A percentile compares a stretch with the other conserved stretches of the same genome.
Evolutionary conservation across 2,888 invertebrate species (phyloP).

Genomic region (Craniophora ligustri): DNA sequence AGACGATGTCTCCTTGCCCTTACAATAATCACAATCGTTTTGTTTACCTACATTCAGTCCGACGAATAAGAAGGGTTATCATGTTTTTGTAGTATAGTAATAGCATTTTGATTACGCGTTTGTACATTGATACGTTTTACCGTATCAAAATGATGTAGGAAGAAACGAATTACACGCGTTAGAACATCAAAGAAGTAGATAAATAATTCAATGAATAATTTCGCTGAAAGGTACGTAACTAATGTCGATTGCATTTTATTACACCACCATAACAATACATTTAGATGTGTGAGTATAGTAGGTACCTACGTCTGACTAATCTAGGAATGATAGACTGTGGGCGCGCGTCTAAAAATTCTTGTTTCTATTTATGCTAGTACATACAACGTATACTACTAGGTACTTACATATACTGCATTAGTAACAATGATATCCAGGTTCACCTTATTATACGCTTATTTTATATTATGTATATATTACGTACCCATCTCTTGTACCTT

Average conservation of each 20-base stretch:
- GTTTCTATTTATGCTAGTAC: constrained; percentile 22
- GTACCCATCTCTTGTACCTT: too few relatives aligned
- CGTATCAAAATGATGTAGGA: constrained; percentile 8
- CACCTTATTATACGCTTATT: constrained; percentile 36
- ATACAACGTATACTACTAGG: constrained; percentile 13
- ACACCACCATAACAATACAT: constrained; percentile 50
- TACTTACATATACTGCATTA: constrained; percentile 37
- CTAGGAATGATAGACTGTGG: constrained; percentile 60
- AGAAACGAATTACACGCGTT: constrained; percentile 22
- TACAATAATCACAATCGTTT: constrained; percentile 77
- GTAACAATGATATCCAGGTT: constrained; percentile 37
- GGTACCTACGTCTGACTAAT: constrained; percentile 61
- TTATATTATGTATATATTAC: background rate
- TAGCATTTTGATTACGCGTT: constrained; percentile 33
- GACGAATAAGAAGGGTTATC: constrained; percentile 30
- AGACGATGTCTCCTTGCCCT: constrained; percentile 80
- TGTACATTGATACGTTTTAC: constrained; percentile 18
- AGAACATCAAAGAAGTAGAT: constrained; percentile 15
- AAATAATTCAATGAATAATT: constrained; percentile 29
- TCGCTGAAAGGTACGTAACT: constrained; percentile 18
- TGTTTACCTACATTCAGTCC: constrained; percentile 75
- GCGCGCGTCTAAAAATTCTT: constrained; percentile 61
- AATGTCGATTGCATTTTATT: constrained; percentile 48
- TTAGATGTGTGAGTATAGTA: constrained; percentile 27
- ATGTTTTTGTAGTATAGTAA: constrained; percentile 24